Percentiles rank a stretch among this genome's conserved stretches.
Evolutionary conservation across 2,797 vertebrate species (phyloP).

Genomic region (Prionace glauca): DNA sequence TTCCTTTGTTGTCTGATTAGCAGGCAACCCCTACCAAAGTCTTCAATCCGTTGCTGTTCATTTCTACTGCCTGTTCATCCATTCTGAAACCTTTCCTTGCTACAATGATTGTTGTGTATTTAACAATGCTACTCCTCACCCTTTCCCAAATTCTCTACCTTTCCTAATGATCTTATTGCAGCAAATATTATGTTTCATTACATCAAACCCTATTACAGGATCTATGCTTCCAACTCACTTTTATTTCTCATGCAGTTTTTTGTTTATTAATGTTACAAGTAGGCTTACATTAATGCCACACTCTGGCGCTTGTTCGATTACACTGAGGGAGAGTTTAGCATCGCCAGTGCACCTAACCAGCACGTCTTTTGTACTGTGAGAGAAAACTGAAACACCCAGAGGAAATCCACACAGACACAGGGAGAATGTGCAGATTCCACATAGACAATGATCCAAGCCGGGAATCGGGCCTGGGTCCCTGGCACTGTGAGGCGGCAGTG

Average conservation of each 20-base stretch:
- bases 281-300: too few species aligned
- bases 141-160: not conserved
- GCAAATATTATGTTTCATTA: not conserved
- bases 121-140: not conserved
- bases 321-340: too few species aligned
- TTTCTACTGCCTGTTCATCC: not conserved
- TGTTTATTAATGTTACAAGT: too few species aligned
- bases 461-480: too few species aligned
- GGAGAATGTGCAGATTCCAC: too few species aligned
- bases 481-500: too few species aligned
- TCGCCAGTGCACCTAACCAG: too few species aligned
- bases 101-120: not conserved
- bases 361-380: too few species aligned
- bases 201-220: not conserved
- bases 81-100: not conserved
- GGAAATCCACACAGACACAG: too few species aligned
- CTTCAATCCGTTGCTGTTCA: not conserved
- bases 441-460: too few species aligned
- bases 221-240: not conserved
- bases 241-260: not conserved
- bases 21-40: not conserved
- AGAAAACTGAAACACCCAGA: too few species aligned
- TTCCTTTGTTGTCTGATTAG: not conserved
- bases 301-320: too few species aligned
- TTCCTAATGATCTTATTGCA: not conserved